Conservation (phyloP, 2,888 invertebrate species). For the Koerneria pararmatus region DNA sequence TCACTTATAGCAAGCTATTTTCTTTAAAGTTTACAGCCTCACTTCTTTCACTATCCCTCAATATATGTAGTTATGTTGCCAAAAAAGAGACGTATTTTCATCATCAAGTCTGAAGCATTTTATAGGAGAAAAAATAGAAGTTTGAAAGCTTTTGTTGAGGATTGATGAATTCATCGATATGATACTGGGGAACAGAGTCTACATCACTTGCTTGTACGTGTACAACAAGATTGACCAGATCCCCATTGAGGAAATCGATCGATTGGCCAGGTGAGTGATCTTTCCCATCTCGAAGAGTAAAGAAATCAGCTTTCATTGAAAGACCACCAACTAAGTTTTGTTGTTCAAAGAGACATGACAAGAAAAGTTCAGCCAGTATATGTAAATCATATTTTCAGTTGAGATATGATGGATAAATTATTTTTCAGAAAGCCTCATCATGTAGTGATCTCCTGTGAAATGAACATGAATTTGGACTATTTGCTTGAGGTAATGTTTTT, state of each 20-base stretch:
- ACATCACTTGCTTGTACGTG: conserved; percentile 90
- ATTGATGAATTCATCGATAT: conserved; percentile 94
- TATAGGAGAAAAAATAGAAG: background rate
- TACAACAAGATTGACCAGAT: conserved; percentile 99
- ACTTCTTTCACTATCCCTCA: too few relatives aligned
- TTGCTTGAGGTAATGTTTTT: conserved; percentile 76
- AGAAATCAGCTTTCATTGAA: too few relatives aligned
- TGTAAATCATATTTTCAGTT: too few relatives aligned
- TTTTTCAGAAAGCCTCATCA: conserved; percentile 44
- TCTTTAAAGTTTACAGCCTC: too few relatives aligned
- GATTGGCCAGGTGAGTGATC: conserved; percentile 70
- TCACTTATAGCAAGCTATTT: too few relatives aligned
- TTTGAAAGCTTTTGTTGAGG: conserved; percentile 28
- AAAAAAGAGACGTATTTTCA: too few relatives aligned
- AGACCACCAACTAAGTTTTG: too few relatives aligned
- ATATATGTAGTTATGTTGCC: too few relatives aligned
- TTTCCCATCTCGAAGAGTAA: background rate
- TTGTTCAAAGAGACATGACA: too few relatives aligned
- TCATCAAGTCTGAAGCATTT: background rate
- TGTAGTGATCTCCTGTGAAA: conserved; percentile 81
- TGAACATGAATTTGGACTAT: conserved; percentile 94
- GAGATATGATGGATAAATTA: too few relatives aligned
- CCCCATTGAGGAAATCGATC: conserved; percentile 74
- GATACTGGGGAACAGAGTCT: conserved; percentile 67
- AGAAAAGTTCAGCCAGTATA: too few relatives aligned